phyloP scores from a whole-genome alignment of 1,140 invertebrate species.

The Cotesia vestalis region DNA sequence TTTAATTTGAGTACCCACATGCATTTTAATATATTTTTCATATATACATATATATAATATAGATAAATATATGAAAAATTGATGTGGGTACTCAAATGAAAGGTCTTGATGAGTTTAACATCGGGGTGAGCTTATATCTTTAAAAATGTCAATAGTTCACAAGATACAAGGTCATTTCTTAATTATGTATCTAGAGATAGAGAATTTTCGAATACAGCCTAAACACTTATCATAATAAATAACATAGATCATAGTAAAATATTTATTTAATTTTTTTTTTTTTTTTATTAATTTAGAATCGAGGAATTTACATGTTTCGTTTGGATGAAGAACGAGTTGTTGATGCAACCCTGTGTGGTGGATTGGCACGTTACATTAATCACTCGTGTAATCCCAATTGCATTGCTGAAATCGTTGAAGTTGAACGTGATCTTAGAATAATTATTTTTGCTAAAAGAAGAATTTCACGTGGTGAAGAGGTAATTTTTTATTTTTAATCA shows the following conservation, averaged over 20 bases:
- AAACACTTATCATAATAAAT: no score
- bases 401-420: constrained; percentile 97
- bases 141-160: no score
- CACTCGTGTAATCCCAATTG: constrained; percentile 99
- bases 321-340: constrained; percentile 96
- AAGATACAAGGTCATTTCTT: no score
- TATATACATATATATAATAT: no score
- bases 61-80: no score
- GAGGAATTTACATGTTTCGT: constrained; percentile 99
- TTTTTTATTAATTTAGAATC: constrained; percentile 78
- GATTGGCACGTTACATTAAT: constrained; percentile 98
- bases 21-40: no score
- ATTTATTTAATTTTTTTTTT: constrained; percentile 37
- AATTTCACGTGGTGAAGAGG: constrained; percentile 97
- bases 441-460: constrained; percentile 97
- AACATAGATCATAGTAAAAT: not conserved
- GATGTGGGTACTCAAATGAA: no score
- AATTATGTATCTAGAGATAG: no score
- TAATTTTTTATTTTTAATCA: constrained; percentile 63
- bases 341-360: constrained; percentile 95
- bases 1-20: no score
- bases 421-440: constrained; percentile 95
- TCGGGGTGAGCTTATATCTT: no score
- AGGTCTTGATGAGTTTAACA: no score
- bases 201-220: no score